phyloP scores from a whole-genome alignment of 2,888 invertebrate species.

The Sphaeridia pumilis region DNA sequence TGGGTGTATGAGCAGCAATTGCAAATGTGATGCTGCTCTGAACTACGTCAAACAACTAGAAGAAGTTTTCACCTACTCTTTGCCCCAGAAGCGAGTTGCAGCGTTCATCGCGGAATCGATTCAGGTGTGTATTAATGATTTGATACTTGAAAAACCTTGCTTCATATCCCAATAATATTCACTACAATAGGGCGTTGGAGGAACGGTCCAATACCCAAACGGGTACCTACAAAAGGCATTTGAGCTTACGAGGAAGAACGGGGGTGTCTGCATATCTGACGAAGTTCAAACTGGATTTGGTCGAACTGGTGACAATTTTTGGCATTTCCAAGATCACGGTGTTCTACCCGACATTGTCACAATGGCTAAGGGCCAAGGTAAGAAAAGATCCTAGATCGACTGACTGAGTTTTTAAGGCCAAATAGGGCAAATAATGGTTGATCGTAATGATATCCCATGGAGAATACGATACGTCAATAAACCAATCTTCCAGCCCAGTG shows the following conservation, averaged over 20 bases:
- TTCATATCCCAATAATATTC: background rate
- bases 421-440: too few species aligned
- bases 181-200: constrained; percentile 64
- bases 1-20: constrained; percentile 37
- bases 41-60: constrained; percentile 72
- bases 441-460: too few species aligned
- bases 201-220: constrained; percentile 81
- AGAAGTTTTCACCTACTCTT: constrained; percentile 62
- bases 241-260: constrained; percentile 61
- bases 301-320: constrained; percentile 81
- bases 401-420: too few species aligned
- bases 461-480: too few species aligned
- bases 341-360: constrained; percentile 88
- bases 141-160: background rate
- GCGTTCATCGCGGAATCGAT: constrained; percentile 91
- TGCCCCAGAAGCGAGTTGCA: constrained; percentile 67
- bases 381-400: too few species aligned
- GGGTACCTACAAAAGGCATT: constrained; percentile 71
- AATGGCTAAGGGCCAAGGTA: constrained; percentile 78
- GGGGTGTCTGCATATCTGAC: constrained; percentile 82
- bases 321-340: constrained; percentile 88
- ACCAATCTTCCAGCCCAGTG: too few species aligned
- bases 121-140: constrained; percentile 46
- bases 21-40: constrained; percentile 48
- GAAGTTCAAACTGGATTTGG: constrained; percentile 98